Base-by-base conservation (phyloP, 2,888 invertebrate species). In the Cryptus viduatorius region DNA sequence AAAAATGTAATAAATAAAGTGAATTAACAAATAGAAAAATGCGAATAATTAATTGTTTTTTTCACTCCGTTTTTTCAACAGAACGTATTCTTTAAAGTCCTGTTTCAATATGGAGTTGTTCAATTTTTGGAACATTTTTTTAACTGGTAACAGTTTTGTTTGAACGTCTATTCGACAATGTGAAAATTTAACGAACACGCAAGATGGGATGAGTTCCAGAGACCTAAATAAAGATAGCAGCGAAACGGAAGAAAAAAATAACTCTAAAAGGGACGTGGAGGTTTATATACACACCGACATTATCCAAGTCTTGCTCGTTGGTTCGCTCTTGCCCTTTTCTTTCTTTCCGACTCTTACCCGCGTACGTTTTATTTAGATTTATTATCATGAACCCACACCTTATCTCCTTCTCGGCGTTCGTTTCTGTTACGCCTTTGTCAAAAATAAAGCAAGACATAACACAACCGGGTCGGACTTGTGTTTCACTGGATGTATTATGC, bases 321-420 rank as follows among this genome's bases (percentile, higher is more conserved):
- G 48, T 69, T 69, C 50, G 16, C 37, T 69, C 31, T 19, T 12
- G 10, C 10, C 56, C 42, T 31, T 16, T 42, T 37, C 37, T 71
- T 16, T 19, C 19, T 37, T 14, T 50, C n/a, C 68, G 0, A 50
- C 37, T 19, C 37, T 46, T 44, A 44, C 19, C 44, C 61, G 16
- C 73, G 46, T 73, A 61, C 73, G 31, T 59, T 53, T 61, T n/a
- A 73, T 73, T 73, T 56, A 73, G 59, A 73, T 73, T 73, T 73
- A 73, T 73, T 29, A 61, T 73, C 46, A 29, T 44, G 61, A 29
- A 46, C 61, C 10, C 10, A 24, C 10, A 24, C 44, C 61, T 59
- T 73, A 29, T 73, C 61, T 61, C 61, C 29, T 46, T 46, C 29
- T 61, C 44, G 16, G 42, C 29, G 53, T 8, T 56, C 24, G 29